phyloP scores from a whole-genome alignment of 1,140 invertebrate genomes.

The Anadara kagoshimensis region DNA sequence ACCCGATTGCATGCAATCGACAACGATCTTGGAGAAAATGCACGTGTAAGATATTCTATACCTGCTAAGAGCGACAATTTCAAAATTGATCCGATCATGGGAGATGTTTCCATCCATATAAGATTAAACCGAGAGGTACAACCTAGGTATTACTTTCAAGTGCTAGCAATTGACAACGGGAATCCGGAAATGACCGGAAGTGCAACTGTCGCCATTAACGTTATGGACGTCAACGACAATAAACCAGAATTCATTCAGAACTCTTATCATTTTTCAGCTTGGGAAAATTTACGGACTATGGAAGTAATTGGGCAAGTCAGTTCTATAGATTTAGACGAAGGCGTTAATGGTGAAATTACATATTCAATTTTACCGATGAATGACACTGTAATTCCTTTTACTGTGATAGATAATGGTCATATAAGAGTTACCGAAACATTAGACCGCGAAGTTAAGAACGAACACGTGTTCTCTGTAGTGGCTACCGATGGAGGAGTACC shows the following conservation, averaged over 20 bases:
- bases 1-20: slow-evolving; percentile 37
- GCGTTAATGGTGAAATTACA: slow-evolving; percentile 20
- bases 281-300: slow-evolving; percentile 39
- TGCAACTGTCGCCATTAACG: slow-evolving; percentile 34
- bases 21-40: slow-evolving; percentile 28
- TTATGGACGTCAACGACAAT: slow-evolving; percentile 58
- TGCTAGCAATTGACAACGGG: slow-evolving; percentile 51
- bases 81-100: slow-evolving; percentile 13
- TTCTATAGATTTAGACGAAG: slow-evolving; percentile 24
- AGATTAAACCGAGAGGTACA: slow-evolving; percentile 49
- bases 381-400: slow-evolving; percentile 13
- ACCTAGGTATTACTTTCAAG: slow-evolving; percentile 43
- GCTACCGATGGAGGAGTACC: slow-evolving; percentile 54
- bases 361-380: slow-evolving; percentile 9
- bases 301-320: slow-evolving; percentile 26
- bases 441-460: slow-evolving; percentile 46
- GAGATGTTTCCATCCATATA: slow-evolving; percentile 32
- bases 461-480: slow-evolving; percentile 49
- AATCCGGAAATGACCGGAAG: slow-evolving; percentile 46
- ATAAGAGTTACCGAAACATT: slow-evolving; percentile 40
- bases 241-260: slow-evolving; percentile 30
- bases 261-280: slow-evolving; percentile 37
- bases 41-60: slow-evolving; percentile 44
- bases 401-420: slow-evolving; percentile 30
- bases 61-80: neutral